These are phyloP conservation scores for Panorpa germanica DNA, from an alignment of 2,888 invertebrate genomes.

Conservation along the genomic window DNA sequence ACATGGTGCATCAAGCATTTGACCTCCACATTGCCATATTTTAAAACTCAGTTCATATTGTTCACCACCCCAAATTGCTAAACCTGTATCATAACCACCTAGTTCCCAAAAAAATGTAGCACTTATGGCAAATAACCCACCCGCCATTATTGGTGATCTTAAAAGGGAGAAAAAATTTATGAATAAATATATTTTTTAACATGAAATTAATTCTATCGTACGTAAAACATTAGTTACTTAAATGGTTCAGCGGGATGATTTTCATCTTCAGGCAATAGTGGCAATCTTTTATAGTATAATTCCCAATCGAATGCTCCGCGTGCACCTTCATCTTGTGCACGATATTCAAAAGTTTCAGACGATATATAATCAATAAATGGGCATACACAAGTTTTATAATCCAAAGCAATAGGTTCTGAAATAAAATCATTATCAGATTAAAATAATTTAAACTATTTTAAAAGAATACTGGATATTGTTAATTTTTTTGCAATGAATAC, in stretches of 20 bases:
- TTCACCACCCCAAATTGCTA: slow-evolving; percentile 96
- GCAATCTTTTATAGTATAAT: slow-evolving; percentile 19
- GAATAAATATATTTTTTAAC: too few species aligned
- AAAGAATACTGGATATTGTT: slow-evolving; percentile 51
- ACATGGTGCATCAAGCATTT: slow-evolving; percentile 81
- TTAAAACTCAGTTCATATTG: slow-evolving; percentile 97
- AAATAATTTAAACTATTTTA: slow-evolving; percentile 45
- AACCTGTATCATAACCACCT: slow-evolving; percentile 80
- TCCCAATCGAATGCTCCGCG: slow-evolving; percentile 12
- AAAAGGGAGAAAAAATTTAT: too few species aligned
- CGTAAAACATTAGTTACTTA: slow-evolving; percentile 49
- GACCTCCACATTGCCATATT: slow-evolving; percentile 94
- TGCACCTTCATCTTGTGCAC: too few species aligned
- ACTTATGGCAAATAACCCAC: slow-evolving; percentile 87
- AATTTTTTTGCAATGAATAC: too few species aligned
- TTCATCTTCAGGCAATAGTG: slow-evolving; percentile 38
- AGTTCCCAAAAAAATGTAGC: slow-evolving; percentile 88
- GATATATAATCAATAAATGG: slow-evolving; percentile 87
- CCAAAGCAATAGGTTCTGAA: slow-evolving; percentile 66
- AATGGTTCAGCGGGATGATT: slow-evolving; percentile 65
- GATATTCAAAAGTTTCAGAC: too few species aligned
- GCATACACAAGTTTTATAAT: slow-evolving; percentile 77
- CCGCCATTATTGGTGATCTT: slow-evolving; percentile 91
- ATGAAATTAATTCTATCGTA: too few species aligned
- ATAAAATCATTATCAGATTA: slow-evolving; percentile 9